These are phyloP conservation scores for Pseudolaguvia tuberculata DNA, from an alignment of 2,113 vertebrate species.

Conservation along the genomic window DNA sequence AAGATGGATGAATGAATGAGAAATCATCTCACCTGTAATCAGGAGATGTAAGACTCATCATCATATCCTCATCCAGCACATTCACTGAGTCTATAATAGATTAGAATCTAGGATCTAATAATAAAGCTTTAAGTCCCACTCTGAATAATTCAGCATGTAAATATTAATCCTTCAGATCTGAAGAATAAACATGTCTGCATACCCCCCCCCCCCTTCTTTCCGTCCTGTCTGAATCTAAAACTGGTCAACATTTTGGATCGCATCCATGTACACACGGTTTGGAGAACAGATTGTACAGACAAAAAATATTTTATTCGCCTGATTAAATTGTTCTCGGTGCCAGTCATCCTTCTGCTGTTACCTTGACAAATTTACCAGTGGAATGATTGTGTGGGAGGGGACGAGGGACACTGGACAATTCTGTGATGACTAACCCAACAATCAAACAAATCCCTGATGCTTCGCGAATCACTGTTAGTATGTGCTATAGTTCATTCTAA, in stretches of 20 bases:
- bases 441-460: background rate
- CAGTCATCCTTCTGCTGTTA: background rate
- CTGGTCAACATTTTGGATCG: background rate
- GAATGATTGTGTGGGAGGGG: background rate
- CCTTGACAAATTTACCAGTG: background rate
- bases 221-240: background rate
- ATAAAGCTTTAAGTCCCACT: conserved; percentile 30
- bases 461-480: no score
- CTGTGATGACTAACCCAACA: background rate
- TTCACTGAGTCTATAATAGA: conserved; percentile 21
- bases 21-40: background rate
- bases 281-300: background rate
- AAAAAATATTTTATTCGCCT: no score
- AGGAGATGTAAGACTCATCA: background rate
- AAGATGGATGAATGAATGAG: no score
- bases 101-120: background rate
- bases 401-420: background rate
- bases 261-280: background rate
- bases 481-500: no score
- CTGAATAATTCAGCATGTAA: conserved; percentile 64
- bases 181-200: background rate
- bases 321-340: background rate
- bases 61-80: background rate
- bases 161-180: conserved; percentile 12
- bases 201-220: background rate